Evolutionary conservation across 2,888 invertebrate genomes (phyloP).

Genomic region (Sinohyriopsis cumingii): DNA sequence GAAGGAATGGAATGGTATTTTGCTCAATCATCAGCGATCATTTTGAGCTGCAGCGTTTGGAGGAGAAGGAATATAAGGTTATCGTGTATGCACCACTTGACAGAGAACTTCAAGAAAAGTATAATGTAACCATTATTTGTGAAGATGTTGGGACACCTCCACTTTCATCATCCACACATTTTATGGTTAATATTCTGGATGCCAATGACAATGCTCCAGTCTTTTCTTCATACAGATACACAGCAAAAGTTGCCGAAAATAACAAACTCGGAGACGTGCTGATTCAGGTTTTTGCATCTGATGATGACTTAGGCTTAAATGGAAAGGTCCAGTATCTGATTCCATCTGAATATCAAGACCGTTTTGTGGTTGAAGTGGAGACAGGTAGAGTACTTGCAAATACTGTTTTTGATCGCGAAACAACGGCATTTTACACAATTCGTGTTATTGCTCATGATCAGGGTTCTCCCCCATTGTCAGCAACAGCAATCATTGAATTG

Average conservation of each 20-base stretch:
- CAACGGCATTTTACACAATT: conserved; percentile 41
- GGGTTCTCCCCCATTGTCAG: conserved; percentile 48
- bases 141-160: conserved; percentile 45
- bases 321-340: conserved; percentile 47
- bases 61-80: conserved; percentile 53
- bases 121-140: conserved; percentile 44
- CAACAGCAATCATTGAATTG: conserved; percentile 47
- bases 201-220: conserved; percentile 92
- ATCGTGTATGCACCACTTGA: conserved; percentile 37
- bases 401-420: conserved; percentile 54
- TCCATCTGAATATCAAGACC: conserved; percentile 21
- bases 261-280: conserved; percentile 44
- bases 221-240: conserved; percentile 76
- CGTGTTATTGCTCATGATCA: conserved; percentile 51
- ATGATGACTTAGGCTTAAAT: conserved; percentile 49
- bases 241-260: conserved; percentile 47
- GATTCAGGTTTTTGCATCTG: conserved; percentile 47
- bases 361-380: conserved; percentile 49
- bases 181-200: conserved; percentile 78
- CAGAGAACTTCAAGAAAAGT: conserved; percentile 33
- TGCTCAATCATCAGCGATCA: conserved; percentile 43
- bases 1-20: conserved; percentile 56
- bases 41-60: conserved; percentile 46
- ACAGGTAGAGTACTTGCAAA: conserved; percentile 54
- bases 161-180: conserved; percentile 28